Percentiles rank a stretch among this genome's conserved stretches.
These are phyloP conservation scores for Ceyx margarethae DNA, from an alignment of 2,113 vertebrate genomes.

Conservation along the genomic window DNA sequence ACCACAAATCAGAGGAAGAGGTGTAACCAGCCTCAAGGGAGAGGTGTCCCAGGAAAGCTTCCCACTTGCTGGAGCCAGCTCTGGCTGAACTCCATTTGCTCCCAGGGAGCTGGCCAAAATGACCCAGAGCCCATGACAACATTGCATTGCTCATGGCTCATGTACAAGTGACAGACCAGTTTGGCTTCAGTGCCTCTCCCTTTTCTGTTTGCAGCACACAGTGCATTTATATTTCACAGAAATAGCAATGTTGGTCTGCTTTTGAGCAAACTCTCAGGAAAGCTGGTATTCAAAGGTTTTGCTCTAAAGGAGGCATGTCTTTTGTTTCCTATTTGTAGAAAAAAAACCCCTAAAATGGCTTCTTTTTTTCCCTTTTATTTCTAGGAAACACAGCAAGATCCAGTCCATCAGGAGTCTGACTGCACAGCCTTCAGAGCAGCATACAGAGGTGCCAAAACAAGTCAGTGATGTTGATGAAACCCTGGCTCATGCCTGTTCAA, in stretches of 20 bases:
- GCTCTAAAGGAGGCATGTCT: background rate
- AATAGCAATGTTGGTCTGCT: background rate
- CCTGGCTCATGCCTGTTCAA: background rate
- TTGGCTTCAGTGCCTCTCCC: background rate
- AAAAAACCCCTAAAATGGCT: background rate
- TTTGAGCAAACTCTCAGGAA: background rate
- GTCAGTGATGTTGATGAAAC: conserved; percentile 77
- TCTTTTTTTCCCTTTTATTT: conserved; percentile 62
- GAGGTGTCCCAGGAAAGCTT: background rate
- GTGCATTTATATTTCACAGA: background rate
- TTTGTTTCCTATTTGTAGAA: background rate
- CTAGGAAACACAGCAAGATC: conserved; percentile 96
- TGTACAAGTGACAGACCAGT: background rate
- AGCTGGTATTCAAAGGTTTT: background rate
- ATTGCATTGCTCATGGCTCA: background rate
- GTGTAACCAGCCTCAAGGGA: background rate
- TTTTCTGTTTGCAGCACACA: background rate
- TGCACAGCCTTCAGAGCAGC: conserved; percentile 80
- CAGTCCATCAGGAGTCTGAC: conserved; percentile 85
- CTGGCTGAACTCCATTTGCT: background rate
- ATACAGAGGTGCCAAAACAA: conserved; percentile 90
- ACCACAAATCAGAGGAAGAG: background rate
- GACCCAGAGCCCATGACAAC: background rate
- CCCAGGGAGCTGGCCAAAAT: background rate
- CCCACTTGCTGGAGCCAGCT: background rate